These are phyloP conservation scores for Rhyacophila evoluta DNA, from an alignment of 2,888 invertebrate species.

Conservation along the genomic window DNA sequence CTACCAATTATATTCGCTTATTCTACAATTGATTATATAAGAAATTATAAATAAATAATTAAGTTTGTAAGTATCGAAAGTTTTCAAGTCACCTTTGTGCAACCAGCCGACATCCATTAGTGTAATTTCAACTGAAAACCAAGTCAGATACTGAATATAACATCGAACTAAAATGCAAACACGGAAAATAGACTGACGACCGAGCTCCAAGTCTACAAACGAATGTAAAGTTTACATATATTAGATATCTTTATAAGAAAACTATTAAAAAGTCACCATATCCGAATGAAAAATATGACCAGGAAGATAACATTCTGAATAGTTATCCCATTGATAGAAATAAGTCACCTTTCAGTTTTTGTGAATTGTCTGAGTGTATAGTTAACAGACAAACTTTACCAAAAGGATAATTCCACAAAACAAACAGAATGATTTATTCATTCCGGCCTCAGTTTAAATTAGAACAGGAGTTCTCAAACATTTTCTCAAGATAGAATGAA, in stretches of 20 bases:
- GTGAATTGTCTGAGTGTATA: not conserved
- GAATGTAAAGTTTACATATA: too few species aligned
- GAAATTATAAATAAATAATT: not conserved
- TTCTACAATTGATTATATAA: too few species aligned
- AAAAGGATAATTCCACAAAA: conserved; percentile 42
- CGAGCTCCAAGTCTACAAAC: too few species aligned
- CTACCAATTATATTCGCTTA: too few species aligned
- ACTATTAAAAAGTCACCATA: too few species aligned
- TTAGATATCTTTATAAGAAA: too few species aligned
- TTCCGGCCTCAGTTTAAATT: conserved; percentile 25
- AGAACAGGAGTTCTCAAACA: conserved; percentile 23
- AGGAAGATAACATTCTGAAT: too few species aligned
- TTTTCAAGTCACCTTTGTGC: not conserved
- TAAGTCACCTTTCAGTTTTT: not conserved
- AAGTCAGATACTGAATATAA: not conserved
- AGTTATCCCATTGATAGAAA: too few species aligned
- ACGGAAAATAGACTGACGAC: too few species aligned
- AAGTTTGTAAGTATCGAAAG: not conserved
- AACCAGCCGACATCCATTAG: not conserved
- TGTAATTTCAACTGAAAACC: not conserved
- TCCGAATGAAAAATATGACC: too few species aligned
- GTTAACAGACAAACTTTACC: conserved; percentile 37
- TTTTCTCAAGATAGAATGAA: not conserved
- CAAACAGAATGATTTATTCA: conserved; percentile 40
- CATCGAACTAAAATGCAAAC: not conserved